Percentiles rank a stretch among this genome's conserved stretches.
Evolutionary conservation across 2,888 invertebrate genomes (phyloP).

Genomic region (Caenorhabditis sp.): DNA sequence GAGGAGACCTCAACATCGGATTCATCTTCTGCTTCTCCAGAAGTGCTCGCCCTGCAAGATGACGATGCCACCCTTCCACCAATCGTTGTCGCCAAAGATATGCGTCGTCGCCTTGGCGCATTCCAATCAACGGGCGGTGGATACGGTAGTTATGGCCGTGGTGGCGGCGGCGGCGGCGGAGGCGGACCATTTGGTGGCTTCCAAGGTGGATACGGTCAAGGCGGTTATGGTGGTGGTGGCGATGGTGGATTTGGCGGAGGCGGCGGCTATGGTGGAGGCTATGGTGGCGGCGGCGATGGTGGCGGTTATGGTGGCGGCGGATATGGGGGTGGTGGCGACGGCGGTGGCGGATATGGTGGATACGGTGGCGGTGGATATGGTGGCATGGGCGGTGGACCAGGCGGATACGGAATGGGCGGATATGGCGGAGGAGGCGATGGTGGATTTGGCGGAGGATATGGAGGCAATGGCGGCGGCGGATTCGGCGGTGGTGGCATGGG

Average conservation of each 20-base stretch:
- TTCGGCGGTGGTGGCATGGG: slow-evolving; percentile 27
- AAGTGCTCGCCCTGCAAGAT: slow-evolving; percentile 19
- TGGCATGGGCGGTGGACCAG: slow-evolving; percentile 26
- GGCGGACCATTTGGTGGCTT: slow-evolving; percentile 36
- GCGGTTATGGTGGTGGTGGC: slow-evolving; percentile 25
- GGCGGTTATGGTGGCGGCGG: slow-evolving; percentile 38
- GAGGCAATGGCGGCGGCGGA: slow-evolving; percentile 25
- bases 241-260: slow-evolving; percentile 21
- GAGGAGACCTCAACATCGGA: slow-evolving; percentile 5
- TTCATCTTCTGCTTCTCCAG: neutral
- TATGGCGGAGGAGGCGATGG: slow-evolving; percentile 8
- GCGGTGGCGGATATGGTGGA: slow-evolving; percentile 40
- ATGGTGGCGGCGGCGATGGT: slow-evolving; percentile 22
- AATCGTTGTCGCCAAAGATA: slow-evolving; percentile 27
- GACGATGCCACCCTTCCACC: slow-evolving; percentile 17
- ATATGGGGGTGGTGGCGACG: slow-evolving; percentile 42
- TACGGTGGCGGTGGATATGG: slow-evolving; percentile 42
- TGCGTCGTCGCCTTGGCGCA: slow-evolving; percentile 22
- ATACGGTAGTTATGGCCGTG: slow-evolving; percentile 32
- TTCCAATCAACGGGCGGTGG: slow-evolving; percentile 26
- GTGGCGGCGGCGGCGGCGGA: slow-evolving; percentile 15
- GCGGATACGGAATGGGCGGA: slow-evolving; percentile 22
- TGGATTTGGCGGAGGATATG: slow-evolving; percentile 7
- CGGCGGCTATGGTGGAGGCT: slow-evolving; percentile 14
- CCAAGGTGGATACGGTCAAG: slow-evolving; percentile 40